Evolutionary conservation across 2,113 vertebrate genomes (phyloP).

Genomic region (Tragelaphus buxtoni): DNA sequence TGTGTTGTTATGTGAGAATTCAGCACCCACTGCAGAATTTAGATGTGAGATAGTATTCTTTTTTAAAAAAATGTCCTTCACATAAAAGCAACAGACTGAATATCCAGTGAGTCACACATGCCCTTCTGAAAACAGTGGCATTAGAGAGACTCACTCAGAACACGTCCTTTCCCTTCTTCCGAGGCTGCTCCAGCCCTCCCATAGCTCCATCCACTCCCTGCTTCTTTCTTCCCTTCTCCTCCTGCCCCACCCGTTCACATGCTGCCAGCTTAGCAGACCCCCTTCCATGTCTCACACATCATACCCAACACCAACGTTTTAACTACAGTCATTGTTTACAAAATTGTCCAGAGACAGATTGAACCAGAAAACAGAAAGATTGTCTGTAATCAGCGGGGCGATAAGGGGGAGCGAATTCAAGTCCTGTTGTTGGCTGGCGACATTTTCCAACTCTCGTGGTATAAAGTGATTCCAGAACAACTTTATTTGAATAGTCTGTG

Average conservation of each 20-base stretch:
- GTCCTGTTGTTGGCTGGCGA: background rate
- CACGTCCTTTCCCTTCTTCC: background rate
- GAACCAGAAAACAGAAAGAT: background rate
- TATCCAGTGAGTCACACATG: background rate
- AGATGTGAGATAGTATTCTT: background rate
- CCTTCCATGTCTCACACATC: rapidly evolving
- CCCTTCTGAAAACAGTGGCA: background rate
- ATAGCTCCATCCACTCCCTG: rapidly evolving
- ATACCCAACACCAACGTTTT: background rate
- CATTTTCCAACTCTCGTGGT: background rate
- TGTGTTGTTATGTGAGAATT: background rate
- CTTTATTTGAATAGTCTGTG: constrained; percentile 73
- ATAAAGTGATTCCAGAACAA: constrained; percentile 54
- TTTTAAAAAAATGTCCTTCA: background rate
- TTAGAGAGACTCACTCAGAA: no score
- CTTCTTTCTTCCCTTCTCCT: background rate
- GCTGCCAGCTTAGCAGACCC: background rate
- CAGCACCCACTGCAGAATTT: background rate
- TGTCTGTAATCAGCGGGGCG: background rate
- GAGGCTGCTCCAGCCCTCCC: background rate
- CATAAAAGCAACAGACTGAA: background rate
- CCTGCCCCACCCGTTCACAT: rapidly evolving
- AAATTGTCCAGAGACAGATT: background rate
- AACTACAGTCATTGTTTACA: background rate
- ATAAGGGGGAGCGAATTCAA: background rate